Percentiles rank a stretch among this genome's conserved stretches.
phyloP scores from a whole-genome alignment of 1,140 invertebrate genomes.

The Drosophila pectinifera region DNA sequence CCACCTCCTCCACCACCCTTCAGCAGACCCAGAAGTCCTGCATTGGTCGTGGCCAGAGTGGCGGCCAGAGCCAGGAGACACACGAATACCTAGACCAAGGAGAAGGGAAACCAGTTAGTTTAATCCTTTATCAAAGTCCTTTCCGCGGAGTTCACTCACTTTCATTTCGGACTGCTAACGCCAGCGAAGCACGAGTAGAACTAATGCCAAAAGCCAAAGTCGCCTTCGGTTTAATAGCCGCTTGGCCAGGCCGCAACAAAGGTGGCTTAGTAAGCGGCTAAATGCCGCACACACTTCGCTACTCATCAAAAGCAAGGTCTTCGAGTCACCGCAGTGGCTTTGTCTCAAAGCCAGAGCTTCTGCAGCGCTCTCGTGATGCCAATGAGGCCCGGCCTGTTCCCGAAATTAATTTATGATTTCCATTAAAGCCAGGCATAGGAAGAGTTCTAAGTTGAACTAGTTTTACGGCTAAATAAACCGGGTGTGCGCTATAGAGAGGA shows the following conservation, averaged over 20 bases:
- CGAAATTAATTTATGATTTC: constrained; percentile 69
- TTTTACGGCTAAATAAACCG: constrained; percentile 56
- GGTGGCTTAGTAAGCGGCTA: constrained; percentile 44
- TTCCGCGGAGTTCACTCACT: constrained; percentile 53
- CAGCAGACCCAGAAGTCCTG: constrained; percentile 64
- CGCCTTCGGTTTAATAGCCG: constrained; percentile 69
- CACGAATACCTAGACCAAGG: constrained; percentile 60
- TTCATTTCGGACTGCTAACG: constrained; percentile 59
- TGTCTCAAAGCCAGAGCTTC: not conserved
- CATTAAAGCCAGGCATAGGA: constrained; percentile 62
- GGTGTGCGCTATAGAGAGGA: constrained; percentile 19
- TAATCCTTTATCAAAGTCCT: constrained; percentile 27
- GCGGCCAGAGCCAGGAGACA: constrained; percentile 70
- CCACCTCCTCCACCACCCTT: constrained; percentile 62
- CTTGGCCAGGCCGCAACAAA: constrained; percentile 38
- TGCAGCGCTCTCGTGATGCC: constrained; percentile 8
- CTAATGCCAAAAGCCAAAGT: constrained; percentile 63
- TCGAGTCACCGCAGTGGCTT: constrained; percentile 15
- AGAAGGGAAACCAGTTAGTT: constrained; percentile 20
- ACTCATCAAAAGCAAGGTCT: constrained; percentile 30
- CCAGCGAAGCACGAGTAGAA: constrained; percentile 58
- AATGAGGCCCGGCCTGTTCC: constrained; percentile 14
- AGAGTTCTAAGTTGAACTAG: constrained; percentile 63
- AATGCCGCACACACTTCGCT: constrained; percentile 34
- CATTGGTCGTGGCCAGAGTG: constrained; percentile 64